Percentiles rank a stretch among this genome's conserved stretches.
phyloP scores from a whole-genome alignment of 2,888 invertebrate genomes.

The Drosophila macrospina region DNA sequence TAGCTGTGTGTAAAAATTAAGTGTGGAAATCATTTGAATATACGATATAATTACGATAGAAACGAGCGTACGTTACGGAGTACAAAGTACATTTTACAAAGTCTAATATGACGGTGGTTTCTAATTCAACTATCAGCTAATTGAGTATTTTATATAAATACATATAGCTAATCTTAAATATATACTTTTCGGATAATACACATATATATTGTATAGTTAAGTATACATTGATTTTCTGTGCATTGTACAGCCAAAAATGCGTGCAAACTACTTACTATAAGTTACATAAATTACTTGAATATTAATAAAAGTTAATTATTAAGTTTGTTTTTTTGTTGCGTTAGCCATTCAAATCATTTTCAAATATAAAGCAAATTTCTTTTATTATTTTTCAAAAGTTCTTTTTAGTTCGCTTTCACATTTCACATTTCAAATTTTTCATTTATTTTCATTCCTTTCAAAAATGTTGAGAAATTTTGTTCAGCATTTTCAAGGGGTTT shows the following conservation, averaged over 20 bases:
- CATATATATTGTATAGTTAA: constrained; percentile 5
- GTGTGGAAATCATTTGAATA: constrained; percentile 45
- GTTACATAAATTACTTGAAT: constrained; percentile 35
- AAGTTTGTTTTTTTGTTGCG: neutral
- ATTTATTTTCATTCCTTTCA: constrained; percentile 59
- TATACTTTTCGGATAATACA: constrained; percentile 13
- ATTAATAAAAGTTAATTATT: constrained; percentile 5
- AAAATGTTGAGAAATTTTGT: constrained; percentile 60
- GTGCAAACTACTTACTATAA: constrained; percentile 67
- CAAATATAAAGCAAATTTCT: constrained; percentile 63
- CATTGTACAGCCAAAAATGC: constrained; percentile 67
- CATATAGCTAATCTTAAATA: constrained; percentile 29
- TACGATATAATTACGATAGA: constrained; percentile 38
- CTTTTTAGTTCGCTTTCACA: constrained; percentile 40
- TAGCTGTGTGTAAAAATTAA: too few species aligned
- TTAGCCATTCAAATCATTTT: constrained; percentile 13
- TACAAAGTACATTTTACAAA: constrained; percentile 70
- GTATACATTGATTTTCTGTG: constrained; percentile 42
- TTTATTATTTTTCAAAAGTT: constrained; percentile 37
- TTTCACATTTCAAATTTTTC: constrained; percentile 49
- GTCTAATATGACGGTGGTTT: constrained; percentile 81
- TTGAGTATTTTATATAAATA: constrained; percentile 37
- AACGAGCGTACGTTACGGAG: constrained; percentile 54
- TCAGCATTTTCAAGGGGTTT: constrained; percentile 57
- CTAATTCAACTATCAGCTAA: constrained; percentile 75